Evolutionary conservation across 2,113 vertebrate genomes (phyloP).

Genomic region (Edolisoma coerulescens): DNA sequence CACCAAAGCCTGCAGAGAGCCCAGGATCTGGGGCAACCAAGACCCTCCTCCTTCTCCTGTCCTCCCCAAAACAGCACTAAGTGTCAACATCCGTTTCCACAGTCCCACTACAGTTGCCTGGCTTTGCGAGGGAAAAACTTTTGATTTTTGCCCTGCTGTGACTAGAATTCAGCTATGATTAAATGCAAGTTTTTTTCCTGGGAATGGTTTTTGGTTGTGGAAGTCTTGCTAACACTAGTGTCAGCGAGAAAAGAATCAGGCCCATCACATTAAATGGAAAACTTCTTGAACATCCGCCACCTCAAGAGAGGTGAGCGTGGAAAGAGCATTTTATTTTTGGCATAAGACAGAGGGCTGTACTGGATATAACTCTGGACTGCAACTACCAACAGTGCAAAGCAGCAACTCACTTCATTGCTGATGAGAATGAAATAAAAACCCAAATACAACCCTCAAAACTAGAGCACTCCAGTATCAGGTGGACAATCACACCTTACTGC

Average conservation of each 20-base stretch:
- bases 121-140: background rate
- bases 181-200: background rate
- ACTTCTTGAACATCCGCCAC: background rate
- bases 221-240: background rate
- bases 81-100: conserved; percentile 14
- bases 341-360: background rate
- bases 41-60: background rate
- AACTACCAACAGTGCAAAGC: background rate
- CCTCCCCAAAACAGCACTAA: background rate
- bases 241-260: conserved; percentile 21
- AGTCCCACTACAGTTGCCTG: conserved; percentile 8
- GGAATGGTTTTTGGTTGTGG: background rate
- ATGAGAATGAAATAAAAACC: background rate
- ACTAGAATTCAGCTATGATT: background rate
- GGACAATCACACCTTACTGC: background rate
- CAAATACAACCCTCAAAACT: background rate
- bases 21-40: background rate
- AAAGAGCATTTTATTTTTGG: conserved; percentile 30
- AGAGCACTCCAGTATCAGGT: background rate
- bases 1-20: background rate
- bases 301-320: background rate
- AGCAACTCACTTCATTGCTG: background rate
- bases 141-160: background rate
- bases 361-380: background rate
- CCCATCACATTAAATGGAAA: conserved; percentile 21